Percentiles rank a stretch among this genome's conserved stretches.
Evolutionary conservation across 2,888 invertebrate species (phyloP).

Genomic region (Myopa tessellatipennis): DNA sequence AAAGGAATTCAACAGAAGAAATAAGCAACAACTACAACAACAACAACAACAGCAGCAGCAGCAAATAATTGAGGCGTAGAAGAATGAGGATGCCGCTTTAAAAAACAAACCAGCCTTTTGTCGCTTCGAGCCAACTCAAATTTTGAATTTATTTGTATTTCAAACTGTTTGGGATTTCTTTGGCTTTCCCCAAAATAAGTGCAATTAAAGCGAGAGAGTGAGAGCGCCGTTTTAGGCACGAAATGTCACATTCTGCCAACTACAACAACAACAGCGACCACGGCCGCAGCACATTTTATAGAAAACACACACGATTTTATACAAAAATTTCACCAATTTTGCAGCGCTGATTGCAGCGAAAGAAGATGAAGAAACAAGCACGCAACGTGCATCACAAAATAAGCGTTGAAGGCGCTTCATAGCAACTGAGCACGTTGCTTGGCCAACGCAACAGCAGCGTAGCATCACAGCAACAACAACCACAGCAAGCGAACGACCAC

Average conservation of each 20-base stretch:
- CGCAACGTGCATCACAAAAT: neutral
- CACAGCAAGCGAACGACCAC: neutral
- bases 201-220: too few species aligned
- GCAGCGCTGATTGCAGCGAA: neutral
- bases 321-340: constrained; percentile 32
- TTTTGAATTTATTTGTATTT: too few species aligned
- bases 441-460: constrained; percentile 15
- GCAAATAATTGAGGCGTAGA: too few species aligned
- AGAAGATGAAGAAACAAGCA: neutral
- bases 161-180: too few species aligned
- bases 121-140: too few species aligned
- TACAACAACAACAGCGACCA: neutral
- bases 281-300: neutral
- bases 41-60: too few species aligned
- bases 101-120: too few species aligned
- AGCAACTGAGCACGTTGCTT: constrained; percentile 16
- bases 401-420: too few species aligned
- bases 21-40: too few species aligned
- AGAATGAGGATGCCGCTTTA: too few species aligned
- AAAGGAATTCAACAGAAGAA: too few species aligned
- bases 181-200: too few species aligned
- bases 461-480: neutral
- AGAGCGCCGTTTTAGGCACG: neutral
- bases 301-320: constrained; percentile 26
- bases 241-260: constrained; percentile 11